These are phyloP conservation scores for Onychostruthus taczanowskii DNA, from an alignment of 2,113 vertebrate species.

Conservation along the genomic window DNA sequence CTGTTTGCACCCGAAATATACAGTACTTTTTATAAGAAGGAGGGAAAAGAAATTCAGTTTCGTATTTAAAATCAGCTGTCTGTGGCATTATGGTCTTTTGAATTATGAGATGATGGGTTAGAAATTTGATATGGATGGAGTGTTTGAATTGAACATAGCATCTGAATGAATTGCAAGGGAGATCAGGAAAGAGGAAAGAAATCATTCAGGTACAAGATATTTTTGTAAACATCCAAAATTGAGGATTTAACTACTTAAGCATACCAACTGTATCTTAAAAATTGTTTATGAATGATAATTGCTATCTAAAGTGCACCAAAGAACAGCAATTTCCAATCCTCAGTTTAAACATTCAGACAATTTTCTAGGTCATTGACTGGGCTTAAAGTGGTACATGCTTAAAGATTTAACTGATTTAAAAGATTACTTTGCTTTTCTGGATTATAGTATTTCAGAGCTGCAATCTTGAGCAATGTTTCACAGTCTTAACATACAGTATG, in stretches of 20 bases:
- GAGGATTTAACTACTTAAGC: background rate
- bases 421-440: conserved; percentile 55
- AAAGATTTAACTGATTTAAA: conserved; percentile 64
- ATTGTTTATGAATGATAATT: background rate
- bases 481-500: background rate
- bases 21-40: background rate
- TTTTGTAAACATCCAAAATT: background rate
- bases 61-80: background rate
- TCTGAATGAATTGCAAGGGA: background rate
- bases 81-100: background rate
- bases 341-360: conserved; percentile 29
- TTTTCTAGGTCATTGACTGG: conserved; percentile 58
- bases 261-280: background rate
- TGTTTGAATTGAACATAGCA: background rate
- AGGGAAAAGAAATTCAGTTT: background rate
- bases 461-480: background rate
- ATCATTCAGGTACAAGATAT: background rate
- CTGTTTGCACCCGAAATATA: conserved; percentile 22
- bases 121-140: background rate
- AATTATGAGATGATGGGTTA: background rate
- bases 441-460: conserved; percentile 35
- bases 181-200: background rate
- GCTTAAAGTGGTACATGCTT: conserved; percentile 54
- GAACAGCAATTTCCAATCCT: conserved; percentile 6
- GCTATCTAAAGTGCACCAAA: background rate